phyloP scores from a whole-genome alignment of 2,888 invertebrate species.

The Ditylenchus weischeri region DNA sequence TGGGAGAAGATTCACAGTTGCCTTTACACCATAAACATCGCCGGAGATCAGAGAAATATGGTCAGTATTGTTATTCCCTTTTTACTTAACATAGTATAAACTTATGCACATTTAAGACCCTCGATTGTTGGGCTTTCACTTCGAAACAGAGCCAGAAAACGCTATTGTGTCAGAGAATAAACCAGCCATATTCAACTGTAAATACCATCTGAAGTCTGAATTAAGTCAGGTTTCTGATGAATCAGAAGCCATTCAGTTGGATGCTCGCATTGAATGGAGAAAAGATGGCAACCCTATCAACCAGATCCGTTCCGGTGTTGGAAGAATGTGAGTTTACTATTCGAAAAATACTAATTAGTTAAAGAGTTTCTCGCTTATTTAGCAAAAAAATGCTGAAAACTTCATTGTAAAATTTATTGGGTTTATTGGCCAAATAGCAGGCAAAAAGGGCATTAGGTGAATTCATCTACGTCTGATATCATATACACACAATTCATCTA shows the following conservation, averaged over 20 bases:
- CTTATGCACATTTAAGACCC: conserved; percentile 15
- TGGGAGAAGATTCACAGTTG: neutral
- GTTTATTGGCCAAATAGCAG: too few relatives aligned
- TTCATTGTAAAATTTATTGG: too few relatives aligned
- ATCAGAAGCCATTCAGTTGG: neutral
- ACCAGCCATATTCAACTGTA: conserved; percentile 21
- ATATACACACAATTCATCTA: too few relatives aligned
- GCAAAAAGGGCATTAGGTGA: too few relatives aligned
- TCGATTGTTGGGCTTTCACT: conserved; percentile 21
- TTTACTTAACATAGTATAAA: neutral
- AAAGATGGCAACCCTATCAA: conserved; percentile 30
- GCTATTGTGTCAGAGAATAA: conserved; percentile 8
- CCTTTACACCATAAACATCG: conserved; percentile 7
- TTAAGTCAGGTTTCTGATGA: conserved; percentile 10
- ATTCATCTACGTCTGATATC: too few relatives aligned
- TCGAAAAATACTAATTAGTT: neutral
- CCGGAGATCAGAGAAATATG: conserved; percentile 11
- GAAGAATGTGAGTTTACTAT: conserved; percentile 30
- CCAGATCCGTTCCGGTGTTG: conserved; percentile 20
- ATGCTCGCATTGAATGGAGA: conserved; percentile 31
- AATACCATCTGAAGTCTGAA: conserved; percentile 8
- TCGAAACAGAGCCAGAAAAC: conserved; percentile 19
- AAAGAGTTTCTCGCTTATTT: too few relatives aligned
- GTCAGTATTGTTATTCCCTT: neutral
- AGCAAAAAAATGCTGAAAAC: too few relatives aligned